These are phyloP conservation scores for Streblospio benedicti DNA, from an alignment of 1,140 invertebrate genomes.

Conservation along the genomic window DNA sequence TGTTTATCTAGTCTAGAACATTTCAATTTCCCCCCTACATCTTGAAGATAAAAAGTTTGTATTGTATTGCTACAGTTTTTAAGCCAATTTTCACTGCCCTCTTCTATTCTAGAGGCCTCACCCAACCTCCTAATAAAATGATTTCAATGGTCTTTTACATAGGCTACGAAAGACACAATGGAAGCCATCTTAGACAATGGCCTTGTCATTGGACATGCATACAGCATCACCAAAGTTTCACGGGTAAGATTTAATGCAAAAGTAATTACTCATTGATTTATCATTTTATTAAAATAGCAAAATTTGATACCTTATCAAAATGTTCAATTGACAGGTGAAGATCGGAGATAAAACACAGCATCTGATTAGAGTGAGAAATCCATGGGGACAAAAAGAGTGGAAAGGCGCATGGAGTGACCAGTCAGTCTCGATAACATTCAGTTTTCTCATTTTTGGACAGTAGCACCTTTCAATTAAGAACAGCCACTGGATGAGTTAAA, in stretches of 20 bases:
- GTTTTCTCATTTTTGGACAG: background rate
- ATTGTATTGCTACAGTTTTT: no score
- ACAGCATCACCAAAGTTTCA: conserved; percentile 84
- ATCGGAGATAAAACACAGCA: conserved; percentile 40
- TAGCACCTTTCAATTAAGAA: background rate
- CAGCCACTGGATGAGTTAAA: conserved; percentile 32
- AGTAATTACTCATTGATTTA: no score
- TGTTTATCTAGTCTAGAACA: no score
- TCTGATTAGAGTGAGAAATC: conserved; percentile 81
- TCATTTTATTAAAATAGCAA: background rate
- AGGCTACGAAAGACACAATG: conserved; percentile 6
- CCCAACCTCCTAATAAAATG: no score
- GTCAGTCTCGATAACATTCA: conserved; percentile 49
- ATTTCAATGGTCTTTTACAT: no score
- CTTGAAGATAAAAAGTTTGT: no score
- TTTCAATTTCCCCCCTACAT: no score
- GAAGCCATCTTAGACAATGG: conserved; percentile 60
- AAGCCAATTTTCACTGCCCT: no score
- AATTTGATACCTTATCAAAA: no score
- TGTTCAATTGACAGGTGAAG: background rate
- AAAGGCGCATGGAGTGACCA: conserved; percentile 93
- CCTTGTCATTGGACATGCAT: conserved; percentile 87
- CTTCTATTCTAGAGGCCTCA: no score
- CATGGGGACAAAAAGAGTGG: conserved; percentile 98
- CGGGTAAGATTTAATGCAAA: conserved; percentile 39